Evolutionary conservation across 1,140 invertebrate genomes (phyloP), one percentile per base, ranked within the genome.

Genomic region (Leguminivora glycinivorella): DNA sequence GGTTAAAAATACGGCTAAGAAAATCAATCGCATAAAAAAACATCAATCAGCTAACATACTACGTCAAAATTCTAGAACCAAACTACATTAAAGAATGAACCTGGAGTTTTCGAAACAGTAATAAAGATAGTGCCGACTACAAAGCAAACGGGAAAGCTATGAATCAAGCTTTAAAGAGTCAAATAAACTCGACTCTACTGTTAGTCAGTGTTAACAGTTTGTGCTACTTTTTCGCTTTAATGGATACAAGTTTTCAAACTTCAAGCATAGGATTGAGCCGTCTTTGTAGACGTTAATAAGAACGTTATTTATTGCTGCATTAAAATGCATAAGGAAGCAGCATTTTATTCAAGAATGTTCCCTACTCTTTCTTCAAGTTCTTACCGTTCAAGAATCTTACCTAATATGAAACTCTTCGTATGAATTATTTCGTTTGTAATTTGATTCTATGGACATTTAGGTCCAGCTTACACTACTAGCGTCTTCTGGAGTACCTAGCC

Each of bases 131-230:
- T 63, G 26, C 5, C 24, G 56, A 17, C 58, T 63, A 63, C 58
- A 63, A 63, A 63, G 26, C 24, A 29, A 63, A 63, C 58, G 58
- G 12, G 26, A 63, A 29, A 25, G 58, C 58, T 19, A 63, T 63
- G 58, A 63, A 63, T 63, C 58, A 63, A 63, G 58, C 58, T 63
- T 63, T 63, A 63, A 63, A 63, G 17, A 63, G 58, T 63, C 58
- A 63, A 63, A 63, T 63, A 63, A 63, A 63, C 25, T 63, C 58
- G 58, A 63, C 58, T 63, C 26, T 17, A 29, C 58, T 63, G 58
- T 63, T 63, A 29, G 58, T 63, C 58, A 63, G 58, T 63, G 58
- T 63, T 63, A 63, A 63, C 58, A 63, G 58, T 29, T 63, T 31
- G 29, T 17, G 58, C 58, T 34, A 31, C 58, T 63, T 63, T 58